A percentile compares a stretch with the other conserved stretches of the same genome.
Conservation (phyloP, 2,113 vertebrate genomes). For the Phasianus colchicus region DNA sequence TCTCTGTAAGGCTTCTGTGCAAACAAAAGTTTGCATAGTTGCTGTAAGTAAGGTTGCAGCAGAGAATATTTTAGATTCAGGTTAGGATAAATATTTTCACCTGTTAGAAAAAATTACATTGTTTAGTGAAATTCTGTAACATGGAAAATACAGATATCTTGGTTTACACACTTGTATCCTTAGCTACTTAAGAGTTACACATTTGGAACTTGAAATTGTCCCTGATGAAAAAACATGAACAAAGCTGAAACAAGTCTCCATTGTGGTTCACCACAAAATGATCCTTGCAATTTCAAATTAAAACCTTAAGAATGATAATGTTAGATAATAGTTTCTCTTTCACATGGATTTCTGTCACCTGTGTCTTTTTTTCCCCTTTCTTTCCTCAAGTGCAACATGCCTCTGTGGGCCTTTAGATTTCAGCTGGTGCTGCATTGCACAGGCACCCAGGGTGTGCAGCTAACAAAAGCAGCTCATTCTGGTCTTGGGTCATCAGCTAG, state of each 20-base stretch:
- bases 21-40: neutral
- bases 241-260: neutral
- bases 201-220: neutral
- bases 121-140: neutral
- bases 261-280: neutral
- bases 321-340: neutral
- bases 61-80: neutral
- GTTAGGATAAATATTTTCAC: conserved; percentile 31
- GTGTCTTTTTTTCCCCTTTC: neutral
- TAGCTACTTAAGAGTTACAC: neutral
- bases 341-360: neutral
- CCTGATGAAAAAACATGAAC: neutral
- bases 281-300: neutral
- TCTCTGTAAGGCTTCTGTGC: neutral
- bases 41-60: neutral
- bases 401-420: neutral
- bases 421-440: accelerated
- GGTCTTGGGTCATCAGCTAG: neutral
- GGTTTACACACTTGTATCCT: neutral
- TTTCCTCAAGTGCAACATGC: neutral
- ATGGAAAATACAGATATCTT: neutral
- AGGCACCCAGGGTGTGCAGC: neutral
- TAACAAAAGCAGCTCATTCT: accelerated
- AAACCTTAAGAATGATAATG: neutral
- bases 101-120: neutral